Percentiles rank a stretch among this genome's conserved stretches.
Evolutionary conservation across 2,888 invertebrate species (phyloP).

Genomic region (Dryocosmus kuriphilus): DNA sequence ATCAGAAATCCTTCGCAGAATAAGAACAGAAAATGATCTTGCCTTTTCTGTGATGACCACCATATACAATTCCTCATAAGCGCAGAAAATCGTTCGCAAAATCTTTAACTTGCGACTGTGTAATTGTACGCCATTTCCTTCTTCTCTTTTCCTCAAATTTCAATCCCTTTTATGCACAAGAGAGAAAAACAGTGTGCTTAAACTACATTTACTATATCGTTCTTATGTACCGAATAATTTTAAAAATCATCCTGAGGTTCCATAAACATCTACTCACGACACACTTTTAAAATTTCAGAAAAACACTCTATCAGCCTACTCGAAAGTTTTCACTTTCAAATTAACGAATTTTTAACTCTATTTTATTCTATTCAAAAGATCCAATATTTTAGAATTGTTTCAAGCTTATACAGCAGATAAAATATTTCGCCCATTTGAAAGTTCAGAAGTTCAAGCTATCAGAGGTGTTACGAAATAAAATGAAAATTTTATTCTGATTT

Average conservation of each 20-base stretch:
- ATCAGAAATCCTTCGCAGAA: neutral
- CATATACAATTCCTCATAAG: constrained; percentile 15
- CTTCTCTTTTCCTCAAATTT: constrained; percentile 13
- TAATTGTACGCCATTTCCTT: neutral
- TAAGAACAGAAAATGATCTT: constrained; percentile 10
- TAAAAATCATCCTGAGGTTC: neutral
- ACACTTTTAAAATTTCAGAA: constrained; percentile 1
- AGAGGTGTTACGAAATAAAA: too few species aligned
- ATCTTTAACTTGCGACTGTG: constrained; percentile 10
- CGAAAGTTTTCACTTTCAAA: too few species aligned
- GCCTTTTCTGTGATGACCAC: constrained; percentile 8
- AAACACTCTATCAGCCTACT: too few species aligned
- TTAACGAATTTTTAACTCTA: too few species aligned
- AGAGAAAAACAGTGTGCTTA: constrained; percentile 16
- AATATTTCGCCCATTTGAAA: too few species aligned
- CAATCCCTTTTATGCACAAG: constrained; percentile 12
- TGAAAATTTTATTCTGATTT: neutral
- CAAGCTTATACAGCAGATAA: too few species aligned
- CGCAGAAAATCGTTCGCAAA: constrained; percentile 23
- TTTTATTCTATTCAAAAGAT: too few species aligned
- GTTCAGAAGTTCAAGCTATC: too few species aligned
- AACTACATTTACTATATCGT: constrained; percentile 12
- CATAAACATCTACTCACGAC: neutral
- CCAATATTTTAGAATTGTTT: too few species aligned
- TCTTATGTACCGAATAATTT: neutral